These are phyloP conservation scores for Leucozona laternaria DNA, from an alignment of 2,888 invertebrate genomes.

Conservation along the genomic window DNA sequence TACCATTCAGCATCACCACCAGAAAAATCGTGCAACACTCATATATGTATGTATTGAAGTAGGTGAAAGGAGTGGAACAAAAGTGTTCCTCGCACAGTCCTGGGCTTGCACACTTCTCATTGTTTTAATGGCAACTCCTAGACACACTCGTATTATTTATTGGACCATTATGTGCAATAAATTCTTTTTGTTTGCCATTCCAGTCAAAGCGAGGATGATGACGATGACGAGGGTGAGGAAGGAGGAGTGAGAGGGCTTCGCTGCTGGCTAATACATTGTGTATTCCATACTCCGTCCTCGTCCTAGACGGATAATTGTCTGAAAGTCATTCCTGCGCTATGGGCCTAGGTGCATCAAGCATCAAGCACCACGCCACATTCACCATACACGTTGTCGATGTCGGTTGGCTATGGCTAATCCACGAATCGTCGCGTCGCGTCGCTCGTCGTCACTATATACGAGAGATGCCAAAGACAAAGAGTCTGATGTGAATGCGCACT, in stretches of 20 bases:
- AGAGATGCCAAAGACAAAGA: slow-evolving; percentile 66
- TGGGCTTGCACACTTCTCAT: slow-evolving; percentile 75
- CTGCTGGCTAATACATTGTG: slow-evolving; percentile 16
- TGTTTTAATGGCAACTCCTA: slow-evolving; percentile 75
- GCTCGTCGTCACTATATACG: neutral
- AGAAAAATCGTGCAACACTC: slow-evolving; percentile 69
- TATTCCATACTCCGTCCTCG: slow-evolving; percentile 31
- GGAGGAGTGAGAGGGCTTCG: slow-evolving; percentile 19
- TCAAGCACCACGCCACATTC: neutral
- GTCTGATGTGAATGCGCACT: slow-evolving; percentile 68
- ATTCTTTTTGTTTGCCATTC: slow-evolving; percentile 74
- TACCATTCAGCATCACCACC: slow-evolving; percentile 13
- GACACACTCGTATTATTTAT: slow-evolving; percentile 75
- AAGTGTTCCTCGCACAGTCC: slow-evolving; percentile 56
- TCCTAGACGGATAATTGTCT: slow-evolving; percentile 73
- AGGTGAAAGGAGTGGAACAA: slow-evolving; percentile 58
- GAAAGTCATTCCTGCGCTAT: slow-evolving; percentile 51
- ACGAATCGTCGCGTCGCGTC: slow-evolving; percentile 59
- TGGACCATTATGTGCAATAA: slow-evolving; percentile 76
- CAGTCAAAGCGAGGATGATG: slow-evolving; percentile 41
- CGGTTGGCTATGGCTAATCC: slow-evolving; percentile 64
- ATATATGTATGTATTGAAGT: slow-evolving; percentile 63
- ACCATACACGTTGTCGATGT: slow-evolving; percentile 16
- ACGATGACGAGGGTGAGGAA: neutral
- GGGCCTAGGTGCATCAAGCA: slow-evolving; percentile 16